phyloP scores from a whole-genome alignment of 1,140 invertebrate species.

The Sminthurides bifidus region DNA sequence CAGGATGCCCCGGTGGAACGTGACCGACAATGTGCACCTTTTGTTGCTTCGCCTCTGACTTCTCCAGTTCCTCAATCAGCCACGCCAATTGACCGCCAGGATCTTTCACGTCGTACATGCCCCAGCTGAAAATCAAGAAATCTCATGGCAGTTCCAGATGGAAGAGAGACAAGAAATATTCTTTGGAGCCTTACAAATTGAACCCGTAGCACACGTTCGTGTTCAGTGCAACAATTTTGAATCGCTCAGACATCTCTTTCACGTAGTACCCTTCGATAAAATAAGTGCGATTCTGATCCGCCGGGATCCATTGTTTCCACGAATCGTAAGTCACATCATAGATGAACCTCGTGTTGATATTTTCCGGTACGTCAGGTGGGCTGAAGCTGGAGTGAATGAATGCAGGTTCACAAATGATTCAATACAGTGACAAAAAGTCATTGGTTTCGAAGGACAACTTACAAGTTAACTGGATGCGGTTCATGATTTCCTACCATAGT shows the following conservation, averaged over 20 bases:
- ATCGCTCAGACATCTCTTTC: constrained; percentile 38
- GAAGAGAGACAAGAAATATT: constrained; percentile 3
- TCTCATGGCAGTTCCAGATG: not conserved
- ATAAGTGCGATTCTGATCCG: constrained; percentile 33
- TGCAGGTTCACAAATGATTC: not conserved
- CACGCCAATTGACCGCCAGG: constrained; percentile 20
- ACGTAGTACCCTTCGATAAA: constrained; percentile 43
- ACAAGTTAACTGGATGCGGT: constrained; percentile 72
- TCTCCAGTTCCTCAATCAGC: constrained; percentile 9
- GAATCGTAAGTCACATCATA: constrained; percentile 35
- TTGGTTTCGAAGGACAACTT: constrained; percentile 30
- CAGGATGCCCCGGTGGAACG: constrained; percentile 27
- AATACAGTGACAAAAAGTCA: not conserved
- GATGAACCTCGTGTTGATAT: constrained; percentile 34
- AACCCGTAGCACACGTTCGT: constrained; percentile 23
- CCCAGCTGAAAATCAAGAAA: constrained; percentile 38
- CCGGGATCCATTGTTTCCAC: constrained; percentile 39
- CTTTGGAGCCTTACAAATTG: constrained; percentile 9
- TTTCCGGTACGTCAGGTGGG: constrained; percentile 19
- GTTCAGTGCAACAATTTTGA: constrained; percentile 45
- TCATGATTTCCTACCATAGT: constrained; percentile 81
- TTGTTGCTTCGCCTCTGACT: constrained; percentile 11
- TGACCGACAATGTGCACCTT: constrained; percentile 30
- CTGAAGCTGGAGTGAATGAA: constrained; percentile 11
- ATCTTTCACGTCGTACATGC: constrained; percentile 47